Base-by-base conservation (phyloP, 2,797 vertebrate genomes). In the Benthosema pterotum region DNA sequence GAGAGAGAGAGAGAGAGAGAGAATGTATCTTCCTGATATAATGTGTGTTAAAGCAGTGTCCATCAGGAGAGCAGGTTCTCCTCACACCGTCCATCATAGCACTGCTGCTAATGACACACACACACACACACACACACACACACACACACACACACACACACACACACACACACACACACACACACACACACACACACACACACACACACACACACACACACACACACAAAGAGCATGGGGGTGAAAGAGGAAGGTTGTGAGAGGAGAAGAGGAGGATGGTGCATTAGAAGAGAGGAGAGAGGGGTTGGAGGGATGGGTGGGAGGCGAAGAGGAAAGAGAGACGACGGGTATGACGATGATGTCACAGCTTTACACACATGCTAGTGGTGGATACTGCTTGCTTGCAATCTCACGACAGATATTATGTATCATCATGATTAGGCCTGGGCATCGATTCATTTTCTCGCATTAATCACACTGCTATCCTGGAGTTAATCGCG, bases 21-120 rank as follows among this genome's bases (percentile, higher is more conserved):
- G 22, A 22, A 4, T 12, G 5, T 87, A 88, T n/a, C n/a, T n/a
- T n/a, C n/a, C 84, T 88, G 78, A 85, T 80, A 72, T n/a, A n/a
- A n/a, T n/a, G 78, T 67, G 69, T 76, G 67, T 65, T 88, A 75
- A 85, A 67, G 57, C 53, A 71, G 63, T 74, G 78, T 79, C 71
- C 77, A 45, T 8, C 75, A 76, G 67, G 61, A 64, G n/a, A 64
- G 63, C 52, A 78, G 78, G 71, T 75, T 72, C 71, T 74, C 64
- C 16, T 57, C 28, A 32, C 51, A 38, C 60, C 82, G 85, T 90
- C 84, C 80, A 86, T 89, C 87, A 88, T 75, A 61, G 70, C 57
- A 70, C 66, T 59, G 75, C 79, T 66, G 55, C 75, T 86, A 86
- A 90, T 87, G 84, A 83, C 75, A 79, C 71, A 68, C 55, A 84